These are phyloP conservation scores for Agelastica alni DNA, from an alignment of 2,888 invertebrate genomes.

Conservation along the genomic window DNA sequence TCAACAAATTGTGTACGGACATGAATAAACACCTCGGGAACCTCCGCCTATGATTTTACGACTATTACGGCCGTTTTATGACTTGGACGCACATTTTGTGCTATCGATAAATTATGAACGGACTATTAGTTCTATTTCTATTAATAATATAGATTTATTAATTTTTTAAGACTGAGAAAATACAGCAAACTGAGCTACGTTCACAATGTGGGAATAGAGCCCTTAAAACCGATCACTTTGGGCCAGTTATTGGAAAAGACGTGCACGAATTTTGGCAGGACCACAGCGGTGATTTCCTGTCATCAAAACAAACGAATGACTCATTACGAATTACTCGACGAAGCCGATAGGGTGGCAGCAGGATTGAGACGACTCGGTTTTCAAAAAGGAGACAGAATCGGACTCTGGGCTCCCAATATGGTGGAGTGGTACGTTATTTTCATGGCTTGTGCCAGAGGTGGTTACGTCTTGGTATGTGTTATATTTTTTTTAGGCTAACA, in stretches of 20 bases:
- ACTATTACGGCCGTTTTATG: too few species aligned
- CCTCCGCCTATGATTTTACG: too few species aligned
- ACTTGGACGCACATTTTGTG: too few species aligned
- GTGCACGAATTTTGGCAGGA: conserved; percentile 60
- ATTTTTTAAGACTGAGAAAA: too few species aligned
- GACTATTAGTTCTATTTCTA: too few species aligned
- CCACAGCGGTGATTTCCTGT: conserved; percentile 62
- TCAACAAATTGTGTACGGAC: too few species aligned
- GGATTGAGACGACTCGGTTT: conserved; percentile 71
- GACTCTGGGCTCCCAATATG: conserved; percentile 79
- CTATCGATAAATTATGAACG: too few species aligned
- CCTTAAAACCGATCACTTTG: conserved; percentile 61
- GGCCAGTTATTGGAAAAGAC: conserved; percentile 63
- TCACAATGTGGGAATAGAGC: conserved; percentile 58
- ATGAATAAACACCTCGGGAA: too few species aligned
- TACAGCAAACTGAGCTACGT: conserved; percentile 57
- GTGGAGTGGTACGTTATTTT: conserved; percentile 76
- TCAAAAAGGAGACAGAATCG: conserved; percentile 72
- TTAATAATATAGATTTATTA: conserved; percentile 2
- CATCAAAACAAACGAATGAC: conserved; percentile 62
- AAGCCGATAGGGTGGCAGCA: conserved; percentile 71
- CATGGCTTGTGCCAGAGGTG: conserved; percentile 72
- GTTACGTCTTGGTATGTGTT: conserved; percentile 70
- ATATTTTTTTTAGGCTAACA: too few species aligned
- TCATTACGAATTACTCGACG: conserved; percentile 58